Percentiles rank a stretch among this genome's conserved stretches.
These are phyloP conservation scores for Myotis vivesi DNA, from an alignment of 2,797 vertebrate species.

Conservation along the genomic window DNA sequence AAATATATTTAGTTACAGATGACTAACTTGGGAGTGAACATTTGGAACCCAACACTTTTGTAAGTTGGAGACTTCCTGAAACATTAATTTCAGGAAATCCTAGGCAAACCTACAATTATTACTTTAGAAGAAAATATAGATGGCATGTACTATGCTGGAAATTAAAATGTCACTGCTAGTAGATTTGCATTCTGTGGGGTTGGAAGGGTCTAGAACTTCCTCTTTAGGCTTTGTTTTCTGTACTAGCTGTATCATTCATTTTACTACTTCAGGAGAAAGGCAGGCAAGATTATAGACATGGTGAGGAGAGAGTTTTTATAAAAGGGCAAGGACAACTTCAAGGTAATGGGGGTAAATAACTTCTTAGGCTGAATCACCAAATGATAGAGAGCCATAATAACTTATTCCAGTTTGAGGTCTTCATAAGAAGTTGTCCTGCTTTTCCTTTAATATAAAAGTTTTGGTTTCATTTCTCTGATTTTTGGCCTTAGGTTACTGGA, in stretches of 20 bases:
- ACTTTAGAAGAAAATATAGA: neutral
- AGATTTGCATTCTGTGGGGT: slow-evolving; percentile 54
- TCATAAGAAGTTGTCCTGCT: neutral
- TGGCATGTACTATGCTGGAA: neutral
- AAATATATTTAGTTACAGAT: slow-evolving; percentile 22
- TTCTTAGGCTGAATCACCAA: slow-evolving; percentile 11
- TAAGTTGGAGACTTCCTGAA: slow-evolving; percentile 23
- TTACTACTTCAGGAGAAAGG: neutral
- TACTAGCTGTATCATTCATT: neutral
- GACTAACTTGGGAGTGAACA: neutral
- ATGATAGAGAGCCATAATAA: neutral
- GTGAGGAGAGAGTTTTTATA: neutral
- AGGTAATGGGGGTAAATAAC: slow-evolving; percentile 6
- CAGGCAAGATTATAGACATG: neutral
- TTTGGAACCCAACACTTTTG: slow-evolving; percentile 25
- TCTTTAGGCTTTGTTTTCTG: slow-evolving; percentile 14
- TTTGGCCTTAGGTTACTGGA: neutral
- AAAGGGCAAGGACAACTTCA: slow-evolving; percentile 26
- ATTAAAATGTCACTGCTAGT: slow-evolving; percentile 47
- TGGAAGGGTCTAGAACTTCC: neutral
- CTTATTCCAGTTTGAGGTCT: slow-evolving; percentile 10
- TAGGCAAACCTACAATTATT: slow-evolving; percentile 16
- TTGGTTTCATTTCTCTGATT: slow-evolving; percentile 60
- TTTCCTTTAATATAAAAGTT: neutral
- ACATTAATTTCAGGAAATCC: slow-evolving; percentile 44